phyloP scores from a whole-genome alignment of 2,888 invertebrate genomes.

The Phaedon cochleariae region DNA sequence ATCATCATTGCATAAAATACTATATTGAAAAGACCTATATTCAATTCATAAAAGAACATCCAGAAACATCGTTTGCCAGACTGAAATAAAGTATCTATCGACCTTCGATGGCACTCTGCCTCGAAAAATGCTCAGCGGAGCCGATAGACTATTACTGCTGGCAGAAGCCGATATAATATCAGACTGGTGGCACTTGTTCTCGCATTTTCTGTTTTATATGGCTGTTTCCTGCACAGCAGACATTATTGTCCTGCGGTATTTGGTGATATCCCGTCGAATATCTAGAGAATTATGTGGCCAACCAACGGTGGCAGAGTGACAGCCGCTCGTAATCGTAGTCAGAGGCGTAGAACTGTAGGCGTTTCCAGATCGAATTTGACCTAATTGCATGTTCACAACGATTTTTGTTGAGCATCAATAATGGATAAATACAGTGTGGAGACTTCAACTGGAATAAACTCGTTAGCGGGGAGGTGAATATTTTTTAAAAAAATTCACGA shows the following conservation, averaged over 20 bases:
- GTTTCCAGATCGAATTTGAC: neutral
- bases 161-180: conserved; percentile 44
- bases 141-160: conserved; percentile 27
- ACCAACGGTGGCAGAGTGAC: neutral
- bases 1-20: too few relatives aligned
- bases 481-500: too few relatives aligned
- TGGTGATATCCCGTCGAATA: conserved; percentile 47
- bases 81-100: neutral
- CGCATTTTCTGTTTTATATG: conserved; percentile 52
- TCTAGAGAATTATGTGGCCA: conserved; percentile 44
- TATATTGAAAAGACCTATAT: too few relatives aligned
- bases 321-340: neutral
- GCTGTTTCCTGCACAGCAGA: conserved; percentile 52
- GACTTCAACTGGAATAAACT: too few relatives aligned
- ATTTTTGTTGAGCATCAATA: too few relatives aligned
- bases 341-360: neutral
- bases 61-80: too few relatives aligned
- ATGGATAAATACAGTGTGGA: too few relatives aligned
- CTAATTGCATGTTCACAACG: too few relatives aligned
- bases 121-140: conserved; percentile 24
- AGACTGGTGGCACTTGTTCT: conserved; percentile 49
- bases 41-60: too few relatives aligned
- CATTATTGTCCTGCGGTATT: conserved; percentile 55
- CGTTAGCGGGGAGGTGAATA: too few relatives aligned
- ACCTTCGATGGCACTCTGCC: conserved; percentile 13